phyloP scores from a whole-genome alignment of 2,888 invertebrate species.

The Argyresthia albistria region DNA sequence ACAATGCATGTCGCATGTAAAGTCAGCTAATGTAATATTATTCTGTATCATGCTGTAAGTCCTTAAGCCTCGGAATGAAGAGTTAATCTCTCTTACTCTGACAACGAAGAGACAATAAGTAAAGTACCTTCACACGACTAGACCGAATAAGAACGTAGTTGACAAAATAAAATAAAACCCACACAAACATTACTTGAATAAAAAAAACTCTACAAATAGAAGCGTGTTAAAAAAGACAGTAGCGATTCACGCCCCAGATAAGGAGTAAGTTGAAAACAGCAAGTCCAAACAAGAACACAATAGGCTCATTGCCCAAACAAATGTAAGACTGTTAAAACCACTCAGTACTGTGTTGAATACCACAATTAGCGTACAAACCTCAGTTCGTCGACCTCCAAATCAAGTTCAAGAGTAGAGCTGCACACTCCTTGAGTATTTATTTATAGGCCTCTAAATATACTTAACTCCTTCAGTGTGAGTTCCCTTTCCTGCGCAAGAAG shows the following conservation, averaged over 20 bases:
- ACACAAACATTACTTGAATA: too few species aligned
- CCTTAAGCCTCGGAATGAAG: too few species aligned
- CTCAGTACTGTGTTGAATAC: conserved; percentile 10
- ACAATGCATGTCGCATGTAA: too few species aligned
- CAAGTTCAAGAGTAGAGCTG: conserved; percentile 64
- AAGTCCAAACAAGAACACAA: conserved; percentile 1
- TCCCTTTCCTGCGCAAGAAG: neutral
- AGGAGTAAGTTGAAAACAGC: neutral
- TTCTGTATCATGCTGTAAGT: too few species aligned
- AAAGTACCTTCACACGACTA: too few species aligned
- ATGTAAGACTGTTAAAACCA: neutral
- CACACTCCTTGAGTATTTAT: conserved; percentile 37
- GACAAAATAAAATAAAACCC: too few species aligned
- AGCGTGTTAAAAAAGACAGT: neutral
- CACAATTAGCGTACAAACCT: conserved; percentile 33
- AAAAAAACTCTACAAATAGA: neutral
- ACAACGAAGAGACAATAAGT: too few species aligned
- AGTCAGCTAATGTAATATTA: too few species aligned
- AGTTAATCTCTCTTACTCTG: too few species aligned
- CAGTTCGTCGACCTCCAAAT: conserved; percentile 44
- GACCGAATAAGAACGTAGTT: too few species aligned
- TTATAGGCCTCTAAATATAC: conserved; percentile 58
- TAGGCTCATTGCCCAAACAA: neutral
- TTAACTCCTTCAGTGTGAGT: conserved; percentile 23
- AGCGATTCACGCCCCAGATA: neutral